These are phyloP conservation scores for Criorhina ranunculi DNA, from an alignment of 2,888 invertebrate genomes.

Conservation along the genomic window DNA sequence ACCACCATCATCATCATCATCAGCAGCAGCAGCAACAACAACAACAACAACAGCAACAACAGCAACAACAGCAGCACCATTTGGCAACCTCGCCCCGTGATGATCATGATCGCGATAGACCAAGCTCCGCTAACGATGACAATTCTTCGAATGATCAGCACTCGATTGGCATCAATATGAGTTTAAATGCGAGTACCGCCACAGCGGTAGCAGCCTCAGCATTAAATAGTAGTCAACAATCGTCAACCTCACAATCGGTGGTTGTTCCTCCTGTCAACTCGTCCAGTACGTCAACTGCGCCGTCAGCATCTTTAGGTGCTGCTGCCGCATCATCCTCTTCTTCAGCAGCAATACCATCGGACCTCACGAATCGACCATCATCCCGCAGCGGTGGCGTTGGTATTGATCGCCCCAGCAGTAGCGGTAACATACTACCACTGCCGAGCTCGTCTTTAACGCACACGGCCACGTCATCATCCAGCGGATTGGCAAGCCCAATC, in stretches of 20 bases:
- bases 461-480: constrained; percentile 79
- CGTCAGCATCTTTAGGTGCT: constrained; percentile 71
- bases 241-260: constrained; percentile 82
- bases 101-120: constrained; percentile 81
- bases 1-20: constrained; percentile 73
- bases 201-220: constrained; percentile 79
- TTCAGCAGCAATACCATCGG: constrained; percentile 78
- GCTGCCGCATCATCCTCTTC: constrained; percentile 78
- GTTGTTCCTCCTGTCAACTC: constrained; percentile 78
- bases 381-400: constrained; percentile 79
- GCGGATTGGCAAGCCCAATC: constrained; percentile 80
- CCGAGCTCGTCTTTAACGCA: constrained; percentile 77
- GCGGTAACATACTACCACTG: constrained; percentile 77
- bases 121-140: constrained; percentile 86
- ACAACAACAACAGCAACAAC: constrained; percentile 72
- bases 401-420: constrained; percentile 79
- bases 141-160: constrained; percentile 86
- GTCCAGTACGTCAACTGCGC: constrained; percentile 77
- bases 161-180: constrained; percentile 87
- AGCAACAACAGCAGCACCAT: constrained; percentile 76
- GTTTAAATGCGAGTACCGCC: constrained; percentile 85
- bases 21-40: constrained; percentile 74
- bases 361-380: constrained; percentile 80
- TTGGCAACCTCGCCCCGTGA: constrained; percentile 77
- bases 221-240: constrained; percentile 82